Percentiles rank a stretch among this genome's conserved stretches.
These are phyloP conservation scores for Drosophila pandora DNA, from an alignment of 1,140 invertebrate genomes.

Conservation along the genomic window DNA sequence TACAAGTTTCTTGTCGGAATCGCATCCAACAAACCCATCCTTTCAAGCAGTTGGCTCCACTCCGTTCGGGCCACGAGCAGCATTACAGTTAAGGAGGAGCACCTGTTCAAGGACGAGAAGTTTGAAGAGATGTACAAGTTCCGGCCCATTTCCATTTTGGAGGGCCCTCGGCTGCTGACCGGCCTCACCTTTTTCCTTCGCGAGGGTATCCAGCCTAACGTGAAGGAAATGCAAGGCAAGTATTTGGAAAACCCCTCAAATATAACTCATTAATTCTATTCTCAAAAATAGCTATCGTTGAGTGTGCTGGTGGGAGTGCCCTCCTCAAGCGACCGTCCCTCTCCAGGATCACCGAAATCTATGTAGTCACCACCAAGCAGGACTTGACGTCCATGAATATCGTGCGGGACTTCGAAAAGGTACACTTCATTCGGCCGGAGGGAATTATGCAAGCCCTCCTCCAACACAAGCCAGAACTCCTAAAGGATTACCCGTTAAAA, in stretches of 20 bases:
- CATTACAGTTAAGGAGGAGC: constrained; percentile 28
- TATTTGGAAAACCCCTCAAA: background rate
- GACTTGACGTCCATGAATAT: constrained; percentile 7
- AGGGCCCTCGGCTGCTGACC: constrained; percentile 22
- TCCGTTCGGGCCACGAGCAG: constrained; percentile 17
- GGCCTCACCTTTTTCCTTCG: constrained; percentile 49
- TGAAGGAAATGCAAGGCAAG: constrained; percentile 46
- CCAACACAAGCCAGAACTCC: constrained; percentile 25
- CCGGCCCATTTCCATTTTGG: constrained; percentile 32
- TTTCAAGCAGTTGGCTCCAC: constrained; percentile 45
- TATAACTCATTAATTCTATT: background rate
- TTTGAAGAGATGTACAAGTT: constrained; percentile 46
- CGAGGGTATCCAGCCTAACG: constrained; percentile 45
- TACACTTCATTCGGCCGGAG: constrained; percentile 49
- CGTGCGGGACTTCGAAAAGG: constrained; percentile 16
- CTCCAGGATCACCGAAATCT: constrained; percentile 1
- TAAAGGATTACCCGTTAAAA: constrained; percentile 19
- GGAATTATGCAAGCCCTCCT: constrained; percentile 61
- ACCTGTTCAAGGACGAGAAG: constrained; percentile 49
- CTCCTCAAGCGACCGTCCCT: constrained; percentile 12
- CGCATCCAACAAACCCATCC: constrained; percentile 53
- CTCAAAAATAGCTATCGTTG: constrained; percentile 40
- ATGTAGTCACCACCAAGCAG: constrained; percentile 29
- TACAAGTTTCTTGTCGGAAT: constrained; percentile 58
- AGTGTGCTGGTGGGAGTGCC: constrained; percentile 50